phyloP scores from a whole-genome alignment of 1,140 invertebrate genomes.

The Aricia agestis region DNA sequence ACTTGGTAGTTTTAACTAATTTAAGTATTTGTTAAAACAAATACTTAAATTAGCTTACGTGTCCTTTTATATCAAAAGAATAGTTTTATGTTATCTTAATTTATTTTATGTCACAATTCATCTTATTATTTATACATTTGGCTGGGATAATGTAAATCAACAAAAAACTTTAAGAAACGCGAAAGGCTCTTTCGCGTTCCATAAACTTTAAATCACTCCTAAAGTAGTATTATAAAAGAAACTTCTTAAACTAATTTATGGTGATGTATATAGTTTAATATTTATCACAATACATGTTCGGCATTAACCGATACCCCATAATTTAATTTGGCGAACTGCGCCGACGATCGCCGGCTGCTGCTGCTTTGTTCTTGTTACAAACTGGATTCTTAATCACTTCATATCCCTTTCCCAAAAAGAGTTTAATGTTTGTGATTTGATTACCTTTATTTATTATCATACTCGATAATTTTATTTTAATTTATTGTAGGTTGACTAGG shows the following conservation, averaged over 20 bases:
- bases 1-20: no score
- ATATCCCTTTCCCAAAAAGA: conserved; percentile 4
- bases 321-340: conserved; percentile 9
- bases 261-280: background rate
- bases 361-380: conserved; percentile 9
- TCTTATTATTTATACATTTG: no score
- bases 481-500: no score
- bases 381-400: conserved; percentile 2
- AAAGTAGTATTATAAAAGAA: background rate
- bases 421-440: background rate
- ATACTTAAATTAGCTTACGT: no score
- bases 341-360: background rate
- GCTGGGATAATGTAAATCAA: background rate
- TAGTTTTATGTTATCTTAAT: no score
- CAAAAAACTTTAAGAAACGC: background rate
- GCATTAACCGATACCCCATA: background rate
- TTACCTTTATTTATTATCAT: no score
- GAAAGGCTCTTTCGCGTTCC: background rate
- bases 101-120: no score
- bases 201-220: background rate
- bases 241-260: background rate
- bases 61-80: no score
- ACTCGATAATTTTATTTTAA: no score
- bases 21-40: no score
- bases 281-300: background rate